Percentiles rank a stretch among this genome's conserved stretches.
phyloP scores from a whole-genome alignment of 92 coral and sea anemone species.

The Palythoa heliodiscus region DNA sequence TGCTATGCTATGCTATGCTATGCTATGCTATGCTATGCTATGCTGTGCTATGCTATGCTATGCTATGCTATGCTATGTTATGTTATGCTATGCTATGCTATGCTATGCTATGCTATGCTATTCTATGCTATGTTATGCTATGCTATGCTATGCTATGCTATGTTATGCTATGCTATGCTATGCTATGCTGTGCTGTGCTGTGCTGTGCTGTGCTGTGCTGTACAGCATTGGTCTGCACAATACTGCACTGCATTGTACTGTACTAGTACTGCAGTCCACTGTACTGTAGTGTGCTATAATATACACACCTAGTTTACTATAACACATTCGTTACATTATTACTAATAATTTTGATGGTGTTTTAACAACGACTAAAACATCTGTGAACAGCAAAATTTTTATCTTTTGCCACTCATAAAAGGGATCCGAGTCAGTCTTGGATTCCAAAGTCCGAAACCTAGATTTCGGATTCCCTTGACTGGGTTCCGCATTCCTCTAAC shows the following conservation, averaged over 20 bases:
- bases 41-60: background rate
- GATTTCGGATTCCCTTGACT: background rate
- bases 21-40: background rate
- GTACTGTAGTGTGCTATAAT: background rate
- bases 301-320: too few species aligned
- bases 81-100: background rate
- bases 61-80: background rate
- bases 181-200: conserved; percentile 34
- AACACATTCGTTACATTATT: too few species aligned
- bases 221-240: conserved; percentile 22
- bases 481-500: background rate
- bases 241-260: background rate
- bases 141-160: conserved; percentile 16
- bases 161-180: conserved; percentile 13
- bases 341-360: background rate
- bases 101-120: too few species aligned
- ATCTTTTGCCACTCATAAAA: too few species aligned
- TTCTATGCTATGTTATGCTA: too few species aligned
- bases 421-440: background rate
- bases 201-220: conserved; percentile 33
- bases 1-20: background rate
- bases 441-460: background rate
- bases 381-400: too few species aligned
- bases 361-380: too few species aligned
- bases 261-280: background rate